A percentile compares a stretch with the other conserved stretches of the same genome.
Evolutionary conservation across 2,797 vertebrate genomes (phyloP).

Genomic region (Molossus molossus): DNA sequence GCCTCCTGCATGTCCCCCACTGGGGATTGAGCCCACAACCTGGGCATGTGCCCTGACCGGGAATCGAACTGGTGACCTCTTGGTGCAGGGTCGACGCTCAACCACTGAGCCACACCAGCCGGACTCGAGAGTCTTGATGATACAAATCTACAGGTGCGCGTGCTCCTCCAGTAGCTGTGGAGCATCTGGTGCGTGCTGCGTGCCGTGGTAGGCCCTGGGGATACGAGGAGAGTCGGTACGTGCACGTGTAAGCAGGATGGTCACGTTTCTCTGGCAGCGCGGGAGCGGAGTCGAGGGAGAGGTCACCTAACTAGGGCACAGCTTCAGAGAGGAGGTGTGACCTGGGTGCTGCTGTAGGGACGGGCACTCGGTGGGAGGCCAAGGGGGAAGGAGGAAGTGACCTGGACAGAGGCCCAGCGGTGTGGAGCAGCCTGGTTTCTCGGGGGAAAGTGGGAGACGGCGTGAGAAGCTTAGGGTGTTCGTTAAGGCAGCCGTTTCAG

Average conservation of each 20-base stretch:
- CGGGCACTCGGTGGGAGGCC: not conserved
- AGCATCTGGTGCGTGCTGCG: not conserved
- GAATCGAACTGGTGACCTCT: too few species aligned
- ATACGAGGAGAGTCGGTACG: not conserved
- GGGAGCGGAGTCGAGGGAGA: not conserved
- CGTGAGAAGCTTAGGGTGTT: not conserved
- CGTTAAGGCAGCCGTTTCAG: too few species aligned
- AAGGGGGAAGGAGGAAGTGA: not conserved
- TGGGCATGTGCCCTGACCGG: too few species aligned
- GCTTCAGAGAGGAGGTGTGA: not conserved
- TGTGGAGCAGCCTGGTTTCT: accelerated
- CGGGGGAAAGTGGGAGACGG: not conserved
- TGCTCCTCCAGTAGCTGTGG: not conserved
- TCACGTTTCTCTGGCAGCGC: not conserved
- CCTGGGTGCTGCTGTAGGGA: not conserved
- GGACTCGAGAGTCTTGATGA: not conserved
- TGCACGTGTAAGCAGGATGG: accelerated
- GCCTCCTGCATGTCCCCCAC: too few species aligned
- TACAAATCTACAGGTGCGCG: not conserved
- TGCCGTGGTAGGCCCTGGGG: not conserved
- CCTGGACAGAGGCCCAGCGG: not conserved
- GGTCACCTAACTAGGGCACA: not conserved
- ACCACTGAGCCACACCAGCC: too few species aligned
- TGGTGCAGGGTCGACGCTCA: too few species aligned
- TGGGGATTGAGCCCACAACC: too few species aligned